phyloP scores from a whole-genome alignment of 2,888 invertebrate genomes.

The Harpalus rufipes region DNA sequence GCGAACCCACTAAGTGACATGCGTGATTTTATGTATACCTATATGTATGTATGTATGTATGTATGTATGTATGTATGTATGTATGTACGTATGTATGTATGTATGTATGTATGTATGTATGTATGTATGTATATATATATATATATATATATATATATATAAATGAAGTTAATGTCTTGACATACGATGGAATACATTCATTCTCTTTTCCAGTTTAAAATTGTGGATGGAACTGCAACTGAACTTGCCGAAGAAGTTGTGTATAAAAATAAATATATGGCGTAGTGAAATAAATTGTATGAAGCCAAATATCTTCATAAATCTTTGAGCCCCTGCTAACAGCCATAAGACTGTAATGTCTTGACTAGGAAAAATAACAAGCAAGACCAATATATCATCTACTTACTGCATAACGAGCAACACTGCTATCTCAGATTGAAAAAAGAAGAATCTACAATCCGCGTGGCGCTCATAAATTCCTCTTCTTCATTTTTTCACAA shows the following conservation, averaged over 20 bases:
- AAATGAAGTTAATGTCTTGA: background rate
- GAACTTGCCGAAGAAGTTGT: too few species aligned
- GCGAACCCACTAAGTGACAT: too few species aligned
- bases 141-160: background rate
- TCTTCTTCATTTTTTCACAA: background rate
- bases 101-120: background rate
- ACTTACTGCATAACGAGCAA: slow-evolving; percentile 30
- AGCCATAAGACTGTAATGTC: background rate
- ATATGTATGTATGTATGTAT: background rate
- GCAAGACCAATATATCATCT: slow-evolving; percentile 14
- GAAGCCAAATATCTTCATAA: background rate
- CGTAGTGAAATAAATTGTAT: background rate
- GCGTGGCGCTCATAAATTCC: slow-evolving; percentile 1
- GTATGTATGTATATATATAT: background rate
- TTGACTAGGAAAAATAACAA: slow-evolving; percentile 13
- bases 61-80: background rate
- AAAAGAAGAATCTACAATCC: background rate
- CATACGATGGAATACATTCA: background rate
- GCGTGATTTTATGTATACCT: too few species aligned
- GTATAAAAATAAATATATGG: too few species aligned
- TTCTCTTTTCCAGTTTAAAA: too few species aligned
- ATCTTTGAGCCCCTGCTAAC: background rate
- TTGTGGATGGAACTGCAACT: too few species aligned
- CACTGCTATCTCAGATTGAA: slow-evolving; percentile 5
- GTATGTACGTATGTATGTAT: background rate